A percentile compares a stretch with the other conserved stretches of the same genome.
Evolutionary conservation across 1,140 invertebrate genomes (phyloP).

Genomic region (Bombus soroeensis): DNA sequence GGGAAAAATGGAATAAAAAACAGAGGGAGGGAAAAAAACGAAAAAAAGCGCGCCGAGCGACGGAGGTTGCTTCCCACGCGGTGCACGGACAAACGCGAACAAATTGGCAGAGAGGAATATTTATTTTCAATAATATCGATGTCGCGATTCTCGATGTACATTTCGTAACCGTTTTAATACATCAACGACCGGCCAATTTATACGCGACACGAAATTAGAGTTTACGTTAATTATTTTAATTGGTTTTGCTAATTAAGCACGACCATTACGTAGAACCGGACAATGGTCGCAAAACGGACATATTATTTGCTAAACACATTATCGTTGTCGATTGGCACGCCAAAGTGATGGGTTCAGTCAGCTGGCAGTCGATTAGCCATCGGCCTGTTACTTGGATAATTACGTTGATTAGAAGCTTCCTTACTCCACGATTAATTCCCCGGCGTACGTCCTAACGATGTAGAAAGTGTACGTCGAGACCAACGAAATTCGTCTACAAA

Average conservation of each 20-base stretch:
- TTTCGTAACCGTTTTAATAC: conserved; percentile 52
- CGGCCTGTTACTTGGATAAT: conserved; percentile 11
- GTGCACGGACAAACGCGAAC: conserved; percentile 25
- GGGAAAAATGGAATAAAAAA: conserved; percentile 23
- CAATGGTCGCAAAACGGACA: conserved; percentile 52
- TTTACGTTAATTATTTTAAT: conserved; percentile 62
- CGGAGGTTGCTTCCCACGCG: conserved; percentile 34
- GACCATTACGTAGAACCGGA: conserved; percentile 37
- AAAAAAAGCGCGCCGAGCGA: neutral
- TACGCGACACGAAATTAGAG: conserved; percentile 52
- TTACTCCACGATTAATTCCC: too few relatives aligned
- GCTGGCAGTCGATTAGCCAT: neutral
- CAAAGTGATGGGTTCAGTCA: conserved; percentile 7
- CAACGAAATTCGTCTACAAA: neutral
- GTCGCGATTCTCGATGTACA: conserved; percentile 36
- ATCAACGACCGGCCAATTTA: conserved; percentile 41
- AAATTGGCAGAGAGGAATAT: conserved; percentile 36
- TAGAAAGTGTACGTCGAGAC: neutral
- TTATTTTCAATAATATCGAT: conserved; percentile 56
- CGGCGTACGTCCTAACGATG: neutral
- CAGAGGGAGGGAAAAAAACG: neutral
- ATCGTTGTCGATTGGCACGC: conserved; percentile 25
- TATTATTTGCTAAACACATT: conserved; percentile 60
- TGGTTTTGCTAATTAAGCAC: conserved; percentile 60
- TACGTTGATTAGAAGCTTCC: conserved; percentile 25